A percentile compares a stretch with the other conserved stretches of the same genome.
Evolutionary conservation across 2,888 invertebrate species (phyloP).

Genomic region (Choristoneura rosaceana): DNA sequence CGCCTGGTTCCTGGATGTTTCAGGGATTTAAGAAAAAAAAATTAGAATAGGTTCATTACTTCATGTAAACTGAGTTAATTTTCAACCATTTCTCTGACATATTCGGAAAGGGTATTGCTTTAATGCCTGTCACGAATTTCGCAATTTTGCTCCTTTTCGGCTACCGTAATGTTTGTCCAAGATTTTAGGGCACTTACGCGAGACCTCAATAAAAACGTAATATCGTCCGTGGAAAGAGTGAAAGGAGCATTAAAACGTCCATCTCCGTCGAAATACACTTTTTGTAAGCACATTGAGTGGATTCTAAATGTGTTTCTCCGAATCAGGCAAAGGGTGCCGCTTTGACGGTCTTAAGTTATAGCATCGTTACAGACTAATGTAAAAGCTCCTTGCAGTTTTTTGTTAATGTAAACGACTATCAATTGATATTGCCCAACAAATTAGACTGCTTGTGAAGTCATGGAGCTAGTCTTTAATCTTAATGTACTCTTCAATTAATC

Average conservation of each 20-base stretch:
- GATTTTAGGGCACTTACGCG: slow-evolving; percentile 3
- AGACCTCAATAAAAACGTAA: not conserved
- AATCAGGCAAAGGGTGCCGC: slow-evolving; percentile 27
- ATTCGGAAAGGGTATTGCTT: not conserved
- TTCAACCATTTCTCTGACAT: no score
- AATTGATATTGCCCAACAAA: not conserved
- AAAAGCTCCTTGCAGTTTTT: slow-evolving; percentile 15
- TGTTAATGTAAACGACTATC: not conserved
- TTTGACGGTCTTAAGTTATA: slow-evolving; percentile 19
- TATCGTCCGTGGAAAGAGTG: slow-evolving; percentile 6
- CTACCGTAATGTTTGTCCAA: not conserved
- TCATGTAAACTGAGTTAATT: no score
- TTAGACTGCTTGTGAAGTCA: not conserved
- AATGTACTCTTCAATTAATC: not conserved
- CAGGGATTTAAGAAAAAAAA: no score
- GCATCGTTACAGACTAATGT: not conserved
- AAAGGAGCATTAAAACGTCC: slow-evolving; percentile 7
- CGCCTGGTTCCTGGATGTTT: no score
- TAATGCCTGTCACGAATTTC: not conserved
- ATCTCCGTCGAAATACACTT: slow-evolving; percentile 11
- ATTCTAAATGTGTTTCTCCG: slow-evolving; percentile 35
- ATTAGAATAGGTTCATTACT: no score
- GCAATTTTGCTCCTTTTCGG: not conserved
- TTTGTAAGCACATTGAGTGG: slow-evolving; percentile 20
- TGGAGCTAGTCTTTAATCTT: not conserved